phyloP scores from a whole-genome alignment of 2,113 vertebrate species.

The Jacana jacana region DNA sequence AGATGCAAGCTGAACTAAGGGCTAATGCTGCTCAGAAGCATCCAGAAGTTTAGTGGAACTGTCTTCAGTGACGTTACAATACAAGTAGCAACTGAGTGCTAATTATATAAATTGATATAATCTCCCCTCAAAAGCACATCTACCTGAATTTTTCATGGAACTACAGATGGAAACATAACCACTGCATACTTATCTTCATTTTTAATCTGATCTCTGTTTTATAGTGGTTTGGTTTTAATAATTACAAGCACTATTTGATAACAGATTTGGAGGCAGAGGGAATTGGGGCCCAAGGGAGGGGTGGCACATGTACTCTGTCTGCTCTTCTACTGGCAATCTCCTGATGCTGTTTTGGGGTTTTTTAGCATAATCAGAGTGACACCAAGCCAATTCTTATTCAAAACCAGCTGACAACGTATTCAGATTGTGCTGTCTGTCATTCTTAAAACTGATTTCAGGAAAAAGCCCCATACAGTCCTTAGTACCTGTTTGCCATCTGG shows the following conservation, averaged over 20 bases:
- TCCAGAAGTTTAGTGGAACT: background rate
- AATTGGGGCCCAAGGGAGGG: background rate
- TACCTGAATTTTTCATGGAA: background rate
- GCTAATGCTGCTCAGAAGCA: background rate
- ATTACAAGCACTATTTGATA: background rate
- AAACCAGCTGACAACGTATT: background rate
- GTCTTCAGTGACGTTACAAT: background rate
- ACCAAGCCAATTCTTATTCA: background rate
- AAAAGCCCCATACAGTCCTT: background rate
- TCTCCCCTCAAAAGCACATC: background rate
- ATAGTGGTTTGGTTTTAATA: background rate
- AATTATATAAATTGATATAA: background rate
- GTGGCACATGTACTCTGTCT: background rate
- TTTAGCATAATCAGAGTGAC: background rate
- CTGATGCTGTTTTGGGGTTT: background rate
- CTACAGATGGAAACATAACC: background rate
- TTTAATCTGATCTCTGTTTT: background rate
- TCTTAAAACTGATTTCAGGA: background rate
- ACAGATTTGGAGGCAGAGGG: background rate
- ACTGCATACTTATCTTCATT: background rate
- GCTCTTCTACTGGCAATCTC: background rate
- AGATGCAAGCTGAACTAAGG: background rate
- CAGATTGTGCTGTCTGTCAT: background rate
- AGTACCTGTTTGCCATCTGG: slow-evolving; percentile 35
- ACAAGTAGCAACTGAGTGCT: background rate